These are phyloP conservation scores for Cacatua alba DNA, from an alignment of 2,113 vertebrate species.

Conservation along the genomic window DNA sequence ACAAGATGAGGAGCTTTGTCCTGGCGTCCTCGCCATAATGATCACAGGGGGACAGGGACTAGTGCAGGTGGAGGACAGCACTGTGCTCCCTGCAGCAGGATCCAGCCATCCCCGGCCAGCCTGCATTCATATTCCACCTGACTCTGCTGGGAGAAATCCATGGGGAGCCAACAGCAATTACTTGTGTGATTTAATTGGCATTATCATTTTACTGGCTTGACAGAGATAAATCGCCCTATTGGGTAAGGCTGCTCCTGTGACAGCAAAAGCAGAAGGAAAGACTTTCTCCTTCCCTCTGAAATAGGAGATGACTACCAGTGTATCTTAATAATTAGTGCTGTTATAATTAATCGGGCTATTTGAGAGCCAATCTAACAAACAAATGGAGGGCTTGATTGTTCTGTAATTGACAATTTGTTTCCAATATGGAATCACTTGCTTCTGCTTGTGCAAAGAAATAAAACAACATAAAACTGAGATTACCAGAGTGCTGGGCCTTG, in stretches of 20 bases:
- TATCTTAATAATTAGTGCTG: slow-evolving; percentile 75
- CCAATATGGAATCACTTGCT: slow-evolving; percentile 15
- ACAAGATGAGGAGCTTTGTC: not conserved
- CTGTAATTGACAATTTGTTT: slow-evolving; percentile 71
- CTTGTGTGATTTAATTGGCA: slow-evolving; percentile 92
- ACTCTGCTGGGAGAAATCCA: slow-evolving; percentile 80
- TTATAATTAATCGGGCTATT: slow-evolving; percentile 77
- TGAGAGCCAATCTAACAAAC: slow-evolving; percentile 73
- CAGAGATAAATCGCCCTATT: slow-evolving; percentile 88
- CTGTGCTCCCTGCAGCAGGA: not conserved
- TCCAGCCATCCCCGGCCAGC: slow-evolving; percentile 6
- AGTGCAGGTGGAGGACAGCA: rapidly evolving
- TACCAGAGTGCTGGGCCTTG: not conserved
- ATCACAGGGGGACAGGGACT: not conserved
- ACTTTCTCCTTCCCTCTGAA: slow-evolving; percentile 47
- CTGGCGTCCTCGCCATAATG: rapidly evolving
- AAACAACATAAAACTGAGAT: not conserved
- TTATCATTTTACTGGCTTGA: slow-evolving; percentile 92
- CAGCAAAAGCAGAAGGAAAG: slow-evolving; percentile 51
- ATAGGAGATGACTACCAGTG: slow-evolving; percentile 67
- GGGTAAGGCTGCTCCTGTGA: slow-evolving; percentile 68
- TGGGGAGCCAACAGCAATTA: slow-evolving; percentile 86
- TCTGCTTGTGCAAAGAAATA: not conserved
- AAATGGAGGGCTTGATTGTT: slow-evolving; percentile 71
- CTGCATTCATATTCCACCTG: slow-evolving; percentile 82